Evolutionary conservation across 2,797 vertebrate genomes (phyloP).

Genomic region (Pterois miles): DNA sequence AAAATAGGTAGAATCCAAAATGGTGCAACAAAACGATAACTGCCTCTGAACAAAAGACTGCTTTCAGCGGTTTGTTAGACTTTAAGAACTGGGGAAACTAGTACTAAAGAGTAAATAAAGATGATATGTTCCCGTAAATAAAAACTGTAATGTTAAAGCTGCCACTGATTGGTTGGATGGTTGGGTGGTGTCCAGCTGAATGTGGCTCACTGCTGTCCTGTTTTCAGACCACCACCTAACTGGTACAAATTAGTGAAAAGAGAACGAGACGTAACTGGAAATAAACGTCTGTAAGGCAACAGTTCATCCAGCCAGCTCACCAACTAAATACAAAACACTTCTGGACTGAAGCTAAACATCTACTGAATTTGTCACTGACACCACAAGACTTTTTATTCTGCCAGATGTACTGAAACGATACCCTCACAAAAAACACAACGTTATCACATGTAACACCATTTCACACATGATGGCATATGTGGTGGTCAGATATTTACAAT

Average conservation of each 20-base stretch:
- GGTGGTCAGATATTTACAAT: no score
- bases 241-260: background rate
- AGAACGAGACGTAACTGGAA: no score
- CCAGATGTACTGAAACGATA: no score
- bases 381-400: no score
- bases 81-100: background rate
- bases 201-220: background rate
- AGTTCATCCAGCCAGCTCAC: no score
- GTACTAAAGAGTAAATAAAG: background rate
- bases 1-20: background rate
- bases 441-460: no score
- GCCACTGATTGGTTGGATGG: background rate
- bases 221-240: background rate
- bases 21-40: background rate
- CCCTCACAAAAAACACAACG: no score
- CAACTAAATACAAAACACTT: no score
- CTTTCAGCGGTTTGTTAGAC: background rate
- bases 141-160: background rate
- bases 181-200: background rate
- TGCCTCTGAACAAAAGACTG: slow-evolving; percentile 6
- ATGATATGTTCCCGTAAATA: background rate
- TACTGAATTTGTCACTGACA: no score
- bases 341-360: no score
- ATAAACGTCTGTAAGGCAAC: no score
- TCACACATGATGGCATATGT: no score